Evolutionary conservation across 2,113 vertebrate genomes (phyloP).

Genomic region (Porphyrio hochstetteri): DNA sequence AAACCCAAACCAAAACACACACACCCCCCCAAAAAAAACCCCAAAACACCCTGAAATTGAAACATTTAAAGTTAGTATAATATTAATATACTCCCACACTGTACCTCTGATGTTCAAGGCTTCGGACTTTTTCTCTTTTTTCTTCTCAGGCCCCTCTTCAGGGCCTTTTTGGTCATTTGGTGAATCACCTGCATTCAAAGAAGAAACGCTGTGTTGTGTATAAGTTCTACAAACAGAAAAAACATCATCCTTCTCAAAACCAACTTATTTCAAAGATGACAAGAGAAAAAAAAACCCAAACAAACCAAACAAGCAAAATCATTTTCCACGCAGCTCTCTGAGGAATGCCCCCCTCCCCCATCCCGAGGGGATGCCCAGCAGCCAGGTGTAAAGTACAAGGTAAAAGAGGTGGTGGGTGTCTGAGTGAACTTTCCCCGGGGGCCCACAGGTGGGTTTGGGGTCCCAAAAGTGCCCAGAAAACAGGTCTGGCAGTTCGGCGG

Average conservation of each 20-base stretch:
- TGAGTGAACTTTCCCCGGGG: neutral
- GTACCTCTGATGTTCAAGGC: conserved; percentile 88
- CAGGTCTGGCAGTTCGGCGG: neutral
- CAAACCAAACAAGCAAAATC: neutral
- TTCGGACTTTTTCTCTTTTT: conserved; percentile 74
- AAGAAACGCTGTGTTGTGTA: conserved; percentile 88
- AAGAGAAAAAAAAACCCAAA: neutral
- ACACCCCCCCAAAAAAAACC: too few relatives aligned
- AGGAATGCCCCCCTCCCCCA: neutral
- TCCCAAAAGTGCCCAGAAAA: neutral
- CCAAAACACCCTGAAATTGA: neutral
- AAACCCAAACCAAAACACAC: too few relatives aligned
- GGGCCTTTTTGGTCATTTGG: conserved; percentile 57
- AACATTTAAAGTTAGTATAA: neutral
- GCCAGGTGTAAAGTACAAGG: neutral
- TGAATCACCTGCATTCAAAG: conserved; percentile 85
- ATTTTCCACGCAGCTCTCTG: neutral
- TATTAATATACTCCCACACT: neutral
- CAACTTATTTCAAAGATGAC: conserved; percentile 27
- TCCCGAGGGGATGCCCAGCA: neutral
- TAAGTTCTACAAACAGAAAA: conserved; percentile 84
- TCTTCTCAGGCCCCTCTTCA: conserved; percentile 49
- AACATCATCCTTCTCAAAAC: conserved; percentile 75
- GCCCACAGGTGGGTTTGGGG: neutral
- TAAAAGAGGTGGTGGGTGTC: neutral